Conservation (phyloP, 2,888 invertebrate species). For the Apotomis capreana region DNA sequence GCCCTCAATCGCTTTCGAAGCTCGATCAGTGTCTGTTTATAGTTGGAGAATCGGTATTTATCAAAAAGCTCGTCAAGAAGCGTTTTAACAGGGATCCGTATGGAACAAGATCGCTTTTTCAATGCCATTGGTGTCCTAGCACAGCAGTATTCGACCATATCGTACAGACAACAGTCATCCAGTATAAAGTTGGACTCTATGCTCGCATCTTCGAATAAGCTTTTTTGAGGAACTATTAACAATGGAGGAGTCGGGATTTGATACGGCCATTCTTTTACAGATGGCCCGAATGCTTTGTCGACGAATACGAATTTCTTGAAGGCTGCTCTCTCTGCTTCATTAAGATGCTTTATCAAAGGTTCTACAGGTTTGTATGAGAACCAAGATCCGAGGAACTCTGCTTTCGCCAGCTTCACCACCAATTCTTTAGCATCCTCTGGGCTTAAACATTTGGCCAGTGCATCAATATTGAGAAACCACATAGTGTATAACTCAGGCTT, state of each 20-base stretch:
- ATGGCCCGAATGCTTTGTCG: slow-evolving; percentile 54
- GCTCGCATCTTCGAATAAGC: slow-evolving; percentile 42
- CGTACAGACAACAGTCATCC: background rate
- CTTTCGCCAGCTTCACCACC: slow-evolving; percentile 55
- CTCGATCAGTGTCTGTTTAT: slow-evolving; percentile 60
- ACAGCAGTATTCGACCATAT: slow-evolving; percentile 5
- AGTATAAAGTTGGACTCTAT: background rate
- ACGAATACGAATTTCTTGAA: slow-evolving; percentile 62
- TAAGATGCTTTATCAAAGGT: slow-evolving; percentile 59
- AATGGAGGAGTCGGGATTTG: slow-evolving; percentile 44
- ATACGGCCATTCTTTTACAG: slow-evolving; percentile 56
- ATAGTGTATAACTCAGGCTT: slow-evolving; percentile 62
- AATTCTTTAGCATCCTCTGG: slow-evolving; percentile 59
- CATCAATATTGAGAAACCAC: slow-evolving; percentile 56
- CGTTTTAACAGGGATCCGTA: slow-evolving; percentile 42
- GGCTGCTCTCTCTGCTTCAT: slow-evolving; percentile 49
- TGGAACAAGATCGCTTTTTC: background rate
- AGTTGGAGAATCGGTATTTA: slow-evolving; percentile 61
- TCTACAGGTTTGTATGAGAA: slow-evolving; percentile 61
- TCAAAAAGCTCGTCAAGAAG: slow-evolving; percentile 62
- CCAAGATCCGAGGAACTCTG: slow-evolving; percentile 56
- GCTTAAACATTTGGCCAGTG: slow-evolving; percentile 55
- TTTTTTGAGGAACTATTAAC: slow-evolving; percentile 32
- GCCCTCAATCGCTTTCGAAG: slow-evolving; percentile 56
- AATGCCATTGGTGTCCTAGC: background rate